Conservation (phyloP, 30 jellyfish, hydroid and myxozoan species). For the Haliclystus octoradiatus region DNA sequence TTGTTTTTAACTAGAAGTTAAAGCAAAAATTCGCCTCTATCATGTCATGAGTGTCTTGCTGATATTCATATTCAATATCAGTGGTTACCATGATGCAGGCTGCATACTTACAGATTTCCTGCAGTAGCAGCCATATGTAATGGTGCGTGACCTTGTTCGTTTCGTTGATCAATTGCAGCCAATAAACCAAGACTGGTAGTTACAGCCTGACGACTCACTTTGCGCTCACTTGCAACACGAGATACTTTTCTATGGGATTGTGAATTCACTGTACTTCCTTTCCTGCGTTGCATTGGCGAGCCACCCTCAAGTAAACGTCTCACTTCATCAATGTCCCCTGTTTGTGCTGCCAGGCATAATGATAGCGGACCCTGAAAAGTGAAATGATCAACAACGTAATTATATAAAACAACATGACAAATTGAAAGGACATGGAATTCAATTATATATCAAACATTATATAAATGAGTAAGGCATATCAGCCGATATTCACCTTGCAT, state of each 20-base stretch:
- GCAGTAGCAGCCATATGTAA: constrained; percentile 78
- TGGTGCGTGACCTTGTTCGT: constrained; percentile 73
- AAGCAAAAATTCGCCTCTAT: too few relatives aligned
- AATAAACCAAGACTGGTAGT: constrained; percentile 48
- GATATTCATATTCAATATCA: too few relatives aligned
- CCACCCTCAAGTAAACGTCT: constrained; percentile 21
- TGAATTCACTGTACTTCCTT: not conserved
- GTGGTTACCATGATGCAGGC: too few relatives aligned
- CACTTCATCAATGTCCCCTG: constrained; percentile 62
- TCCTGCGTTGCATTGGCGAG: not conserved
- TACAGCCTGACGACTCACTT: constrained; percentile 35
- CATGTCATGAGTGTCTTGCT: too few relatives aligned
- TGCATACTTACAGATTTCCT: constrained; percentile 68
- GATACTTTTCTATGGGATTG: constrained; percentile 14
- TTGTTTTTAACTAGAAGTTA: too few relatives aligned
- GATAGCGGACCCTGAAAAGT: constrained; percentile 40
- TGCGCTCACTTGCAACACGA: constrained; percentile 33
- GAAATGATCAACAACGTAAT: not conserved
- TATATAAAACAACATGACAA: not conserved
- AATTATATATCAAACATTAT: too few relatives aligned
- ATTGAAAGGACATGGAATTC: too few relatives aligned
- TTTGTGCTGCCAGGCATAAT: constrained; percentile 67
- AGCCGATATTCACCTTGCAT: too few relatives aligned
- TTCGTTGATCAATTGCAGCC: constrained; percentile 62
- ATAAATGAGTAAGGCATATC: too few relatives aligned